Base-by-base conservation (phyloP, 2,797 vertebrate species). In the Notoglanidium macrostoma region DNA sequence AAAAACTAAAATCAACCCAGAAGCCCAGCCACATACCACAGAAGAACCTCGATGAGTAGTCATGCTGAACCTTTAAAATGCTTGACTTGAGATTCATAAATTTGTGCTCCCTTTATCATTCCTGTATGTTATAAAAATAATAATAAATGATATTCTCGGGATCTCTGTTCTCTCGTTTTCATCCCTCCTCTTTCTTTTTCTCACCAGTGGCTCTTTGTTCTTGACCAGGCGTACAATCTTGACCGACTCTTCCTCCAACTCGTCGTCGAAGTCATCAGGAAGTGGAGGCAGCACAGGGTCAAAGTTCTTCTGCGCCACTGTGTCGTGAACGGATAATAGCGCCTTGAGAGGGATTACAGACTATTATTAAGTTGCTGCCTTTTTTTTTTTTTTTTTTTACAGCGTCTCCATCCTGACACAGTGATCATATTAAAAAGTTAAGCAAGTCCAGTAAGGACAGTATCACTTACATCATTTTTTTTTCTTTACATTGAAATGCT, bases 151-250 rank as follows among this genome's bases (percentile, higher is more conserved):
- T 73, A 46, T 73, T 26, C 44, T 76, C 73, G 51, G 26, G 46
- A 51, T 76, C 26, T 51, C 12, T 51, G 6, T 8, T 78, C 1
- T 19, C 74, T 63, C 9, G 51, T 86, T 94, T 80, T 15, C 35
- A 40, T 44, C 6, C 21, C 55, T 61, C 78, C 11, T 44, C 32
- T 44, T 80, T 15, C 55, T 4, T 57, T 44, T 80, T n/a, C 78
- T 80, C 78, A 99, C 98, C 97, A 99, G 92, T 5, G 98, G 98
- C 86, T 99, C 98, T 93, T 98, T 99, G 94, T 98, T 99, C 94
- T 99, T 99, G 91, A 99, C 98, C 87, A 99, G 95, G 1, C 97
- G 95, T 85, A 99, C 97, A 1, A 99, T 99, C 95, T 99, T 99
- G 93, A 99, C 97, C 0, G 98, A 99, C 91, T 99, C 98, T 89